These are phyloP conservation scores for Mastigias papua DNA, from an alignment of 30 jellyfish, hydroid and myxozoan species.

Conservation along the genomic window DNA sequence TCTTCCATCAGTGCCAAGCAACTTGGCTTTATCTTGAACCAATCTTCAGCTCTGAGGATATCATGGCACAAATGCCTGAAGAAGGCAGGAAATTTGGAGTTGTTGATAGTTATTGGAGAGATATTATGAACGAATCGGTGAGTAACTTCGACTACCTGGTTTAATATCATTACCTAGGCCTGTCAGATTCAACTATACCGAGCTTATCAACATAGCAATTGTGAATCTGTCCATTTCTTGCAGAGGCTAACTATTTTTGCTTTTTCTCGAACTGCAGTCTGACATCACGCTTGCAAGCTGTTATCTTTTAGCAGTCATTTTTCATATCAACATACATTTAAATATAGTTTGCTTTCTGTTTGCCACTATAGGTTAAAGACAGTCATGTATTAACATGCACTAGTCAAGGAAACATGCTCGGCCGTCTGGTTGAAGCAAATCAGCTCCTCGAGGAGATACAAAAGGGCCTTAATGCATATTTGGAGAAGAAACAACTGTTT, in stretches of 20 bases:
- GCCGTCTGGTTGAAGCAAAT: constrained; percentile 77
- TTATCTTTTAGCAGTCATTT: background rate
- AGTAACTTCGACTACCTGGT: too few relatives aligned
- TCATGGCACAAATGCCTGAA: constrained; percentile 98
- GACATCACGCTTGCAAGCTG: background rate
- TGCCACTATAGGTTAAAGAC: constrained; percentile 76
- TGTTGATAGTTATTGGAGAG: constrained; percentile 93
- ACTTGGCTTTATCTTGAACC: constrained; percentile 97
- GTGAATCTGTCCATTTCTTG: background rate
- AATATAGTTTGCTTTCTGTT: background rate
- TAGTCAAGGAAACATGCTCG: constrained; percentile 89
- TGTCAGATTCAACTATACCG: background rate
- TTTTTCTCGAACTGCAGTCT: background rate
- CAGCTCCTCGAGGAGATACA: constrained; percentile 84
- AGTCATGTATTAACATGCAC: constrained; percentile 90
- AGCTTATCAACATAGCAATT: background rate
- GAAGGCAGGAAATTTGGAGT: constrained; percentile 92
- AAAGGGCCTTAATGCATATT: constrained; percentile 94
- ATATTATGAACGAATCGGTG: constrained; percentile 90
- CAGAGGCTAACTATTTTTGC: background rate
- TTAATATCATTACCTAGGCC: too few relatives aligned
- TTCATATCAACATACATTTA: background rate
- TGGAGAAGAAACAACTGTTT: constrained; percentile 90
- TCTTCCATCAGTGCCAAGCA: too few relatives aligned
- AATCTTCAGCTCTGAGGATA: constrained; percentile 96